Evolutionary conservation across 2,797 vertebrate species (phyloP), one percentile per base, ranked within the genome.

Genomic region (Hydrolagus colliei): DNA sequence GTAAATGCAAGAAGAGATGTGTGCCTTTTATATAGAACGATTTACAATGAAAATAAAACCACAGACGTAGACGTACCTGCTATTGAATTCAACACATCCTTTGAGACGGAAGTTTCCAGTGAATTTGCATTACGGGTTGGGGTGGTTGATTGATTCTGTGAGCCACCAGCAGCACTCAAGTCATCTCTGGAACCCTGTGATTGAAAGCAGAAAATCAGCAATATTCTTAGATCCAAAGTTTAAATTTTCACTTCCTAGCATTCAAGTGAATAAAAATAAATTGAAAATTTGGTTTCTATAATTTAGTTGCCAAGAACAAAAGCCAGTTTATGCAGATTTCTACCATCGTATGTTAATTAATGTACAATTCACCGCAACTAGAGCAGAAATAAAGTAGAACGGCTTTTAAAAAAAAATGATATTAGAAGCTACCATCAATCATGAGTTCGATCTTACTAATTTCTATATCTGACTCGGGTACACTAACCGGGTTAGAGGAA

Each of bases 11-110:
- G 32, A 9, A 65, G 9, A n/a, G 14, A 77, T 59, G 10, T 59
- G 41, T 6, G 35, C 12, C 4, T 52, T 52, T 52, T 2, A 67
- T 68, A 11, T 12, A 41, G 20, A 71, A 84, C 9, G 18, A 84
- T 68, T 80, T 71, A 82, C 22, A 18, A 52, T 3, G 41, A 52
- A 52, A 52, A 52, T 52, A 3, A 52, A 52, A 3, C 41, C 27
- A 27, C 27, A 27, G 27, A 27, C 27, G 27, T 27, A 52, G 41
- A 86, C 86, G 62, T 95, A 98, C 98, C 98, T 96, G 97, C 97
- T 92, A 99, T 99, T 75, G 98, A 99, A 92, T 99, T 99, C 87
- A 99, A 95, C 73, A 99, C 97, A 91, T 99, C 98, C 93, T 98
- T 99, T 89, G 97, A 98, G 90, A 99, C 98, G 52, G 98, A 98